A percentile compares a stretch with the other conserved stretches of the same genome.
These are phyloP conservation scores for Lasioglossum marginatum DNA, from an alignment of 2,888 invertebrate genomes.

Conservation along the genomic window DNA sequence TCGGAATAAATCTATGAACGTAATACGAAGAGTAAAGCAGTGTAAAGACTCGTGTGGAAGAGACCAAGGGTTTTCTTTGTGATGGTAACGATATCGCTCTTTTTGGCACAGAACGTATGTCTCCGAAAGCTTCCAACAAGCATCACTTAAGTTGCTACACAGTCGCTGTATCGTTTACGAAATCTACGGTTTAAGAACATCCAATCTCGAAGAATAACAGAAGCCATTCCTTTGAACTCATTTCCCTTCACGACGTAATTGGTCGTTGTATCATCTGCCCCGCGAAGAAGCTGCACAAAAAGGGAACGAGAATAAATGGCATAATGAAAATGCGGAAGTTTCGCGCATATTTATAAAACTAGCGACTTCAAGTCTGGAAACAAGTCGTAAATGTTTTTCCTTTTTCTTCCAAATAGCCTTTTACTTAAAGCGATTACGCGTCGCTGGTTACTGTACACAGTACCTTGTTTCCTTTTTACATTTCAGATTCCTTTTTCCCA, in stretches of 20 bases:
- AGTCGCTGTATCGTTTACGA: slow-evolving; percentile 43
- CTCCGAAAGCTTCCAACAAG: slow-evolving; percentile 21
- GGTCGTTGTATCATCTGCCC: slow-evolving; percentile 43
- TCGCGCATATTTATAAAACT: slow-evolving; percentile 42
- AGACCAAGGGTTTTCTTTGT: not conserved
- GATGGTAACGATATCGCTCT: slow-evolving; percentile 10
- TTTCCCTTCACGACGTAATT: slow-evolving; percentile 59
- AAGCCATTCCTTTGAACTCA: slow-evolving; percentile 56
- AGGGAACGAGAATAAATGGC: slow-evolving; percentile 16
- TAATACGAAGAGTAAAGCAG: no score
- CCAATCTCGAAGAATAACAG: slow-evolving; percentile 44
- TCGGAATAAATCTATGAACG: not conserved
- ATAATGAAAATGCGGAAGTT: slow-evolving; percentile 56
- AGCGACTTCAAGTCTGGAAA: slow-evolving; percentile 31
- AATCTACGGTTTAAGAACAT: slow-evolving; percentile 44
- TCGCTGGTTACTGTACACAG: not conserved
- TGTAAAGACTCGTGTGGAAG: not conserved
- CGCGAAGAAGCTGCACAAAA: slow-evolving; percentile 26
- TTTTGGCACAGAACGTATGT: slow-evolving; percentile 29
- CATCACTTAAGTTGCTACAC: slow-evolving; percentile 26
- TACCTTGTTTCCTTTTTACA: not conserved
- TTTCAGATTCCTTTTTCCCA: not conserved
- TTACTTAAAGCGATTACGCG: slow-evolving; percentile 23
- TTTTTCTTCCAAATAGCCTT: slow-evolving; percentile 20
- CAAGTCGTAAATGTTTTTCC: slow-evolving; percentile 37